A percentile compares a stretch with the other conserved stretches of the same genome.
phyloP scores from a whole-genome alignment of 2,113 vertebrate species.

The Hucho hucho region DNA sequence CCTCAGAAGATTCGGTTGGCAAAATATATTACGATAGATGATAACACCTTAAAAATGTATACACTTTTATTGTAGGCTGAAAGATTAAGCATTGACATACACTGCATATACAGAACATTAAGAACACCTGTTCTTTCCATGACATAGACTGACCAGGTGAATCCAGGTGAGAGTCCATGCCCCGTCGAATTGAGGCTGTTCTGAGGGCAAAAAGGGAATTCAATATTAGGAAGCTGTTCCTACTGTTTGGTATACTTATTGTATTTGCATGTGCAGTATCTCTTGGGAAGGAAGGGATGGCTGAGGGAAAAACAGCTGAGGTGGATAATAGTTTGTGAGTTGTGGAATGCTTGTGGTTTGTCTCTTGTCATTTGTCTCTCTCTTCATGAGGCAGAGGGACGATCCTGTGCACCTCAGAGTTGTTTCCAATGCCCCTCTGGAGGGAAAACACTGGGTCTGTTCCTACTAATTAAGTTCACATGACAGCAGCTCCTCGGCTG shows the following conservation, averaged over 20 bases:
- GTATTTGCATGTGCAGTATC: not conserved
- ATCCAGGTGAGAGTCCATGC: too few relatives aligned
- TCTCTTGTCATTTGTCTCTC: conserved; percentile 3
- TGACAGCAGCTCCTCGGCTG: conserved; percentile 40
- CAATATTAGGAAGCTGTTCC: too few relatives aligned
- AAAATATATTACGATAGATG: not conserved
- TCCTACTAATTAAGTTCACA: conserved; percentile 52
- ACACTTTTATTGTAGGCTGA: conserved; percentile 2
- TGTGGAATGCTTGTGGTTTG: not conserved
- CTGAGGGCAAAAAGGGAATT: too few relatives aligned
- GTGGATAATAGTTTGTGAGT: not conserved
- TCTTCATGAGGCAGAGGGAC: conserved; percentile 18
- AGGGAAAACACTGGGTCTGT: conserved; percentile 29
- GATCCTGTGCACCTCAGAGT: conserved; percentile 30
- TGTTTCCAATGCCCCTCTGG: conserved; percentile 20
- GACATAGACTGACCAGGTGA: too few relatives aligned
- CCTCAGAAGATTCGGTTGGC: not conserved
- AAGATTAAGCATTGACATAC: not conserved
- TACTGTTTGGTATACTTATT: not conserved
- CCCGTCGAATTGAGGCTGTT: too few relatives aligned
- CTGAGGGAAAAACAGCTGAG: conserved; percentile 1
- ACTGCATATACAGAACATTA: not conserved
- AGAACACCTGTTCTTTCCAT: too few relatives aligned
- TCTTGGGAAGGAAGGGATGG: not conserved
- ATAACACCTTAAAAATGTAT: not conserved